Percentiles rank a stretch among this genome's conserved stretches.
Evolutionary conservation across 2,888 invertebrate species (phyloP).

Genomic region (Panzeria rudis): DNA sequence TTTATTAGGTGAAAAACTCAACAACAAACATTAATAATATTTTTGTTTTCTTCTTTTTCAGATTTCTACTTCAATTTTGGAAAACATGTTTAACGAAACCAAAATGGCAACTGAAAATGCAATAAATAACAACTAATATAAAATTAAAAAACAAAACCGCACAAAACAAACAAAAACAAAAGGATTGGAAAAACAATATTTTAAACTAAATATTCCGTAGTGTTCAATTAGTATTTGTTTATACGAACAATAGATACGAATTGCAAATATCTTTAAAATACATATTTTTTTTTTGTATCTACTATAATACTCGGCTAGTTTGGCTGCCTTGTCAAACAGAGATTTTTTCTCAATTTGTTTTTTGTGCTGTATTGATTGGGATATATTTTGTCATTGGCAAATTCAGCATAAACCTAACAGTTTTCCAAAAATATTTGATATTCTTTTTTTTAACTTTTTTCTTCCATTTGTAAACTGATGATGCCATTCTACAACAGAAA

Average conservation of each 20-base stretch:
- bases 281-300: not conserved
- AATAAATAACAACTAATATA: conserved; percentile 29
- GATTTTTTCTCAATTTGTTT: not conserved
- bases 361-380: conserved; percentile 12
- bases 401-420: conserved; percentile 55
- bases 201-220: conserved; percentile 25
- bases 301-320: conserved; percentile 24
- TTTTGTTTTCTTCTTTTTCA: conserved; percentile 42
- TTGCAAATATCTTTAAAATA: conserved; percentile 18
- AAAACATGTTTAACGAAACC: conserved; percentile 2
- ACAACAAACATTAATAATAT: not conserved
- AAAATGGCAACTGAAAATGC: conserved; percentile 13
- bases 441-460: not conserved
- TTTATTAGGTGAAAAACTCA: not conserved
- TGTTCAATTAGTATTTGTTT: conserved; percentile 57
- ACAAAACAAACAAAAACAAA: conserved; percentile 32
- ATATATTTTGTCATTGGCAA: conserved; percentile 56
- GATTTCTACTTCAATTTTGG: conserved; percentile 29
- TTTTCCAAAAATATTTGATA: conserved; percentile 33
- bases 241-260: conserved; percentile 29
- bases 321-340: conserved; percentile 32
- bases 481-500: conserved; percentile 32
- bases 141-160: conserved; percentile 16
- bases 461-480: conserved; percentile 21
- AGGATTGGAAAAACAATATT: not conserved